Evolutionary conservation across 2,113 vertebrate genomes (phyloP), one percentile per base, ranked within the genome.

Genomic region (Vireo altiloquus): DNA sequence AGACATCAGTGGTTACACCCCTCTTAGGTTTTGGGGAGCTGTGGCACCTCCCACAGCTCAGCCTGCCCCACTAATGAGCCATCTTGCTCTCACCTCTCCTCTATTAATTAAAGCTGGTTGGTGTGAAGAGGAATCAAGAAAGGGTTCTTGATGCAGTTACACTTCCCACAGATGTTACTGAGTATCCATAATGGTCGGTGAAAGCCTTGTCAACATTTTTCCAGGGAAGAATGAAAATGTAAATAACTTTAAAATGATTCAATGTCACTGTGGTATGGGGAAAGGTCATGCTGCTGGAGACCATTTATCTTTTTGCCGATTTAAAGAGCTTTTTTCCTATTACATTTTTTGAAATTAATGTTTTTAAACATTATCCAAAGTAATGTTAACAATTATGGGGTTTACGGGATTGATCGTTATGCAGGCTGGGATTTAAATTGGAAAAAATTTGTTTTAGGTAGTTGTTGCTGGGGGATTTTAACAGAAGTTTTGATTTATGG

Each of bases 291-390:
- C 72, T 70, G 87, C 93, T 89, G 90, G 68, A 81, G 89, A 72
- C 76, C 97, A 98, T 98, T 97, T 90, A 97, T 98, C 98, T 98
- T 88, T 13, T 65, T 40, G 80, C 15, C 79, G 2, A 82, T 97
- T 98, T 97, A 97, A 98, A 98, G 97, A 97, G 98, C 97, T 98
- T 97, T 97, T 97, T 96, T 96, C 97, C 96, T 96, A 96, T 98
- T 98, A 97, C 96, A 95, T 96, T 97, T 97, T 97, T 97, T 96
- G 94, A 98, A 98, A 98, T 98, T 97, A 97, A 98, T 98, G 98
- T 97, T 98, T 98, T 94, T 88, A 57, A 96, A 97, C 96, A 82
- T 97, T 97, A 97, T 97, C 94, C 93, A 94, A 96, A 97, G 97
- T 97, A 96, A 97, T 94, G 96, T 53, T 88, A 96, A 97, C 97